These are phyloP conservation scores for Mycteria americana DNA, from an alignment of 2,797 vertebrate species.

Conservation along the genomic window DNA sequence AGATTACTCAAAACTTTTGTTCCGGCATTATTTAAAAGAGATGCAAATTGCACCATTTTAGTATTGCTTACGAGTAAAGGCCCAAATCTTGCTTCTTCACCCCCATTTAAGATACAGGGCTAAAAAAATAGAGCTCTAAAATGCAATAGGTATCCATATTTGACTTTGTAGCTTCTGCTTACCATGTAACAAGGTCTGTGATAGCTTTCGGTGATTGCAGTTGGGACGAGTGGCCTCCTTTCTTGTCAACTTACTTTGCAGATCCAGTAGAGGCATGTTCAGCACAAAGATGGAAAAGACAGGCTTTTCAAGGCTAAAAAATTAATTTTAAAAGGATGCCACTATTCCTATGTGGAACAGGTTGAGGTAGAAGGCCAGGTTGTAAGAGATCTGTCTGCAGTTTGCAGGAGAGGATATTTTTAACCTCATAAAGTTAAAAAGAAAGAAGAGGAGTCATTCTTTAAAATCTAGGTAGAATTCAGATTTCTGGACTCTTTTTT, in stretches of 20 bases:
- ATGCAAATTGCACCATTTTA: conserved; percentile 33
- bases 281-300: neutral
- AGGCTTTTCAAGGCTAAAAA: neutral
- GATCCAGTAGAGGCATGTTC: neutral
- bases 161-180: neutral
- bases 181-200: neutral
- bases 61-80: neutral
- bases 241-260: neutral
- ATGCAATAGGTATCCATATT: neutral
- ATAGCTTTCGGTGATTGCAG: neutral
- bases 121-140: neutral
- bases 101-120: neutral
- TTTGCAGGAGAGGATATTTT: neutral
- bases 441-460: neutral
- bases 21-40: conserved; percentile 41
- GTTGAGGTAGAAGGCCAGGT: neutral
- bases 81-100: neutral
- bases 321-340: neutral
- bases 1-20: conserved; percentile 48
- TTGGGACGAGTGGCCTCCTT: neutral
- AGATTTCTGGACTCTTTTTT: neutral
- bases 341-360: neutral
- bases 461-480: neutral
- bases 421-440: neutral
- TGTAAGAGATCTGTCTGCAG: neutral